Percentiles rank a stretch among this genome's conserved stretches.
Conservation (phyloP, 2,888 invertebrate species). For the Ceramica pisi region DNA sequence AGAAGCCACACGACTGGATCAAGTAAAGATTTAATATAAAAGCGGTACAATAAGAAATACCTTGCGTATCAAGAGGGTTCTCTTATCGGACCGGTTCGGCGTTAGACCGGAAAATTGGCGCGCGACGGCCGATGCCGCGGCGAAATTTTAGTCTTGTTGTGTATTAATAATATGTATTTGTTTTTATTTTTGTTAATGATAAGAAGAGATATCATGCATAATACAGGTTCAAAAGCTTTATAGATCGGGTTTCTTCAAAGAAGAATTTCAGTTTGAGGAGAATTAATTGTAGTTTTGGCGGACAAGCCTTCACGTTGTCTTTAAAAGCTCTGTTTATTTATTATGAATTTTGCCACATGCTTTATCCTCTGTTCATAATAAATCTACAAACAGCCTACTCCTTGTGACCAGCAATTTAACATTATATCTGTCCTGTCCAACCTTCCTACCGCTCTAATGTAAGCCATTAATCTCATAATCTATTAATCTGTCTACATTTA, state of each 20-base stretch:
- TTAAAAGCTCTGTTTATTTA: not conserved
- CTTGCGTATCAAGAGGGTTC: conserved; percentile 65
- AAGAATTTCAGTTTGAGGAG: no score
- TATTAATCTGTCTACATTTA: conserved; percentile 45
- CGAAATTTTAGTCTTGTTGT: conserved; percentile 60
- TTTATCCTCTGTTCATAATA: conserved; percentile 6
- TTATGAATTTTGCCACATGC: not conserved
- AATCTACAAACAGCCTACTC: conserved; percentile 16
- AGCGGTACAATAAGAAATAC: conserved; percentile 38
- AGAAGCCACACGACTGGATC: conserved; percentile 28
- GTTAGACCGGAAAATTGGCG: conserved; percentile 79
- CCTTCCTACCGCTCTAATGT: conserved; percentile 30
- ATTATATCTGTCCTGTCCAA: conserved; percentile 27
- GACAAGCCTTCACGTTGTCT: no score
- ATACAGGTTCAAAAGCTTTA: not conserved
- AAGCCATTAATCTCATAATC: conserved; percentile 53
- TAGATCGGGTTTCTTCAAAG: not conserved
- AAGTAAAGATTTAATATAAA: conserved; percentile 26
- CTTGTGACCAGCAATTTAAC: conserved; percentile 22
- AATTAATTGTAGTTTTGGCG: no score
- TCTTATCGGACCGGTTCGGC: conserved; percentile 72
- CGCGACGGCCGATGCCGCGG: conserved; percentile 69
- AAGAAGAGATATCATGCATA: not conserved
- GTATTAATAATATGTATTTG: conserved; percentile 44
- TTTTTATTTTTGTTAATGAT: conserved; percentile 12